Evolutionary conservation across 1,140 invertebrate species (phyloP), one percentile per base, ranked within the genome.

Genomic region (Manduca sexta): DNA sequence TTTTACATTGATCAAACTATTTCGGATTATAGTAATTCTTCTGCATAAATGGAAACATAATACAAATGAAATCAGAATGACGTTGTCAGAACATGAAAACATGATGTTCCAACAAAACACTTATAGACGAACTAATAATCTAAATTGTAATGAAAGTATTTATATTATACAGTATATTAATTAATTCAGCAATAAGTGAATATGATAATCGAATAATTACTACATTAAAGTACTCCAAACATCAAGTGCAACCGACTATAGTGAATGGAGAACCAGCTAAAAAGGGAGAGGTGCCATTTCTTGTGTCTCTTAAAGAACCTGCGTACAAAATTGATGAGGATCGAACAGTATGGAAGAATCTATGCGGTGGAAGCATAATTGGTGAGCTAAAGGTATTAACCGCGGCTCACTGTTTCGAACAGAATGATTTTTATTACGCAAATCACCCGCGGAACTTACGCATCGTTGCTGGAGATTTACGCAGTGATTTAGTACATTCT

Each of bases 401-500:
- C 30, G 75, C 75, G 0, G 75, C 75, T 0, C 75, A 79, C 39
- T 79, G 75, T 33, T 79, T 79, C 16, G 75, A 79, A 60, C 52
- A 47, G 1, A 48, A 62, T n/a, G 37, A 73, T 35, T 79, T 64
- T 39, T 61, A 47, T 15, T 77, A 69, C 29, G 33, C 42, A 0
- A 52, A 45, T 18, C 37, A 62, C 13, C 62, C 64, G 2, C 10
- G 63, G 0, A 29, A 39, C n/a, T 42, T 76, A 11, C 54, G 67
- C 5, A 45, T 71, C 1, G 73, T 76, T 0, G 75, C 70, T 1
- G 75, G 75, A 0, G 60, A 56, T 26, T 43, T 72, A 10, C 55
- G 50, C 16, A 74, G 51, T 10, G 53, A 60, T 7, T 7, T 74
- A 0, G 55, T 63, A 2, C 61, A 74, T 34, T 49, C 57, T 0